A percentile compares a stretch with the other conserved stretches of the same genome.
Conservation (phyloP, 2,888 invertebrate species). For the Nymphalis polychloros region DNA sequence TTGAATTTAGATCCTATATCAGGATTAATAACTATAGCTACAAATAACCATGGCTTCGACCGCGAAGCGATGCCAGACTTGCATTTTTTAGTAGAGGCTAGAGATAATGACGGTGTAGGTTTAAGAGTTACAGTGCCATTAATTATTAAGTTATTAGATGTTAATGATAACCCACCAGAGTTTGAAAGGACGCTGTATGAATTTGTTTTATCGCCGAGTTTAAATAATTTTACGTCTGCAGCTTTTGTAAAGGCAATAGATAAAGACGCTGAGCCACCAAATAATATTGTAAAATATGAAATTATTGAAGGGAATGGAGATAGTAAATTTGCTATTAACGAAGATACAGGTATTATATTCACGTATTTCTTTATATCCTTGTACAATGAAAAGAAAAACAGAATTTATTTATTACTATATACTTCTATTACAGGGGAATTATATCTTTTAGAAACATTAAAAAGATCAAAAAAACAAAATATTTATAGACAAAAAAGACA, state of each 20-base stretch:
- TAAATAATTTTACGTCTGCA: constrained; percentile 87
- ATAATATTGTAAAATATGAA: constrained; percentile 92
- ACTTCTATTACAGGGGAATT: constrained; percentile 80
- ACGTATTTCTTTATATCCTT: constrained; percentile 7
- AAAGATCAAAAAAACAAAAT: constrained; percentile 69
- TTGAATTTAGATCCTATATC: constrained; percentile 88
- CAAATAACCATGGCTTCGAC: constrained; percentile 89
- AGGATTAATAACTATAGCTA: constrained; percentile 90
- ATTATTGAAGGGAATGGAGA: constrained; percentile 88
- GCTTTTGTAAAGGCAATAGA: constrained; percentile 92
- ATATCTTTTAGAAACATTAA: constrained; percentile 80
- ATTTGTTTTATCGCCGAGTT: constrained; percentile 88
- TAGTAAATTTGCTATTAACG: constrained; percentile 88
- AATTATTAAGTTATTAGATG: constrained; percentile 87
- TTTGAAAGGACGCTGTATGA: constrained; percentile 91
- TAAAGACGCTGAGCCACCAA: constrained; percentile 90
- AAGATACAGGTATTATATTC: constrained; percentile 83
- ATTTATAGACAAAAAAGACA: constrained; percentile 75
- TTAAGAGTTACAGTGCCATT: constrained; percentile 88
- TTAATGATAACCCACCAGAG: constrained; percentile 93
- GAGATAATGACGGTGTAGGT: constrained; percentile 92
- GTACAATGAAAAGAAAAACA: not conserved
- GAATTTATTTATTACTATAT: constrained; percentile 4
- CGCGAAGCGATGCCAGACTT: constrained; percentile 90
- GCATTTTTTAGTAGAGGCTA: constrained; percentile 91